phyloP scores from a whole-genome alignment of 2,113 vertebrate genomes.

The Labeo rohita region DNA sequence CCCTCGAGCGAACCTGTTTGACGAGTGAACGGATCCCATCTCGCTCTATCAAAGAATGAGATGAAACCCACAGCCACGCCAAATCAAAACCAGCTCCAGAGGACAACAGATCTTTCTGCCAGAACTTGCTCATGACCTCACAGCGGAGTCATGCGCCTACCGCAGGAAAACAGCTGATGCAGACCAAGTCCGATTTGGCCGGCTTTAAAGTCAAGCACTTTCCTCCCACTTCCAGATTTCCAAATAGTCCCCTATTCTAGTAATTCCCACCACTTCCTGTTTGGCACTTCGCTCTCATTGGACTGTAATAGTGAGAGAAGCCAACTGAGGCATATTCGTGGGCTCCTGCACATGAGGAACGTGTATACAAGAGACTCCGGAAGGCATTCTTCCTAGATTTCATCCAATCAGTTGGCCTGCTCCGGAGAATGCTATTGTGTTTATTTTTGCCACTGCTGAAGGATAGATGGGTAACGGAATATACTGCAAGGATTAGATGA shows the following conservation, averaged over 20 bases:
- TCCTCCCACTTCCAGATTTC: conserved; percentile 26
- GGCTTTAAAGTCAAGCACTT: conserved; percentile 26
- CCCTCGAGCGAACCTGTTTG: not conserved
- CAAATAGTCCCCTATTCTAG: conserved; percentile 42
- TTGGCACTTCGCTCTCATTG: conserved; percentile 3
- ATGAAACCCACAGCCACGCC: not conserved
- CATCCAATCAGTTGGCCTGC: conserved; percentile 15
- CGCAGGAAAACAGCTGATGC: conserved; percentile 44
- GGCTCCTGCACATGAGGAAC: conserved; percentile 13
- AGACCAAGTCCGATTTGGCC: conserved; percentile 24
- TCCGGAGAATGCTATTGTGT: not conserved
- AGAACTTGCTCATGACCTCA: not conserved
- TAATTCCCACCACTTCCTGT: conserved; percentile 50
- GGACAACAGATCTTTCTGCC: not conserved
- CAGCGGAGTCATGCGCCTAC: not conserved
- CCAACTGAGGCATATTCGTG: not conserved
- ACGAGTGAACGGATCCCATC: not conserved
- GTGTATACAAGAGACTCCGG: not conserved
- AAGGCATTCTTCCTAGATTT: conserved; percentile 32
- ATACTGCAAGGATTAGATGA: conserved; percentile 56
- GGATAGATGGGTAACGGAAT: conserved; percentile 44
- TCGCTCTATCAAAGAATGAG: not conserved
- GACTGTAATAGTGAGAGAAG: not conserved
- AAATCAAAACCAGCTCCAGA: not conserved
- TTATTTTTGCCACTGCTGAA: conserved; percentile 40